phyloP scores from a whole-genome alignment of 2,888 invertebrate species.

The Nomada lathburiana region DNA sequence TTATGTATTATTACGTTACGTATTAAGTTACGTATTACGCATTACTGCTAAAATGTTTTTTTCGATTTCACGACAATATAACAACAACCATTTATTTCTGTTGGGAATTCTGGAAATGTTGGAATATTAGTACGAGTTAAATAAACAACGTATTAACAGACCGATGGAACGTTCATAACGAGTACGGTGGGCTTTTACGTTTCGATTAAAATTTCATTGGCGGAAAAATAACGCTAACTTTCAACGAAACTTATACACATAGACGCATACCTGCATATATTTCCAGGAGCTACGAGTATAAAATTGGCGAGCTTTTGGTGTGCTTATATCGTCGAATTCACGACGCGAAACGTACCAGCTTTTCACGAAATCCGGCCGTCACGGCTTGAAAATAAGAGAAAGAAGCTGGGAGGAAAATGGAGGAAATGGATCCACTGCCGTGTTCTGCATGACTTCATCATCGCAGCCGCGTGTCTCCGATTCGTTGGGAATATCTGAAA shows the following conservation, averaged over 20 bases:
- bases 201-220: constrained; percentile 27
- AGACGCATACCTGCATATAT: background rate
- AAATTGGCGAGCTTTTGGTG: constrained; percentile 44
- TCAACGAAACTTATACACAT: constrained; percentile 33
- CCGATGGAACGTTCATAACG: background rate
- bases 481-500: constrained; percentile 15
- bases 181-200: background rate
- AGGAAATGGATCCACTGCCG: constrained; percentile 37
- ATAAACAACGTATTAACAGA: background rate
- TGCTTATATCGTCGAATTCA: constrained; percentile 30
- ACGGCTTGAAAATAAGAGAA: constrained; percentile 23
- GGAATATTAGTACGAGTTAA: background rate
- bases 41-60: no score
- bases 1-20: no score
- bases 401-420: constrained; percentile 26
- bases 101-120: no score
- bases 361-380: constrained; percentile 37
- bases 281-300: background rate
- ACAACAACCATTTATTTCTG: no score
- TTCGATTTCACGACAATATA: no score
- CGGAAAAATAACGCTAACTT: constrained; percentile 4
- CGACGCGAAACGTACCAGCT: constrained; percentile 29
- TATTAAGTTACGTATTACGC: no score
- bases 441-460: constrained; percentile 53
- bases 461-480: constrained; percentile 18